These are phyloP conservation scores for Panagrolaimus sp. DNA, from an alignment of 1,140 invertebrate genomes.

Conservation along the genomic window DNA sequence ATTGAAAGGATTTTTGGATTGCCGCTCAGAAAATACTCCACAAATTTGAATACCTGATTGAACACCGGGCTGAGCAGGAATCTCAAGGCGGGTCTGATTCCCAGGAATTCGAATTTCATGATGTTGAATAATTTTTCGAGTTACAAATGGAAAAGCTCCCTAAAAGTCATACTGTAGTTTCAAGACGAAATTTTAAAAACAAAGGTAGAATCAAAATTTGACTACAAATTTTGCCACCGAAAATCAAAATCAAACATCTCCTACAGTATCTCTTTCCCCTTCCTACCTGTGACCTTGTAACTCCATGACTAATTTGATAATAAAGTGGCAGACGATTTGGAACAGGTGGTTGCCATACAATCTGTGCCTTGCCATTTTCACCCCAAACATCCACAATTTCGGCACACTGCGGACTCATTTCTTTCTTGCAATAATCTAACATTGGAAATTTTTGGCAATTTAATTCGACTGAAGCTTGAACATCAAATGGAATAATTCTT, in stretches of 20 bases:
- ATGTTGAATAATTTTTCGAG: constrained; percentile 29
- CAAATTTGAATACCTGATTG: constrained; percentile 44
- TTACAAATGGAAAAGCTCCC: constrained; percentile 29
- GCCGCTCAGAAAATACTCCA: constrained; percentile 31
- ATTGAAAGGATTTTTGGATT: constrained; percentile 31
- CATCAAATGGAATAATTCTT: constrained; percentile 41
- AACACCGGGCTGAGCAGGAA: constrained; percentile 19
- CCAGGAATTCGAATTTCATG: constrained; percentile 37
- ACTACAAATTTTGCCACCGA: no score
- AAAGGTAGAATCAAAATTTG: no score
- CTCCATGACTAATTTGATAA: constrained; percentile 41
- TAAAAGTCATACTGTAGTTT: constrained; percentile 6
- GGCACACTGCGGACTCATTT: constrained; percentile 37
- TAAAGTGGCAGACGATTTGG: constrained; percentile 23
- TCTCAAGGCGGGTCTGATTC: constrained; percentile 36
- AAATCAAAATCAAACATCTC: no score
- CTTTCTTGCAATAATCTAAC: constrained; percentile 39
- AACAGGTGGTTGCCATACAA: constrained; percentile 39
- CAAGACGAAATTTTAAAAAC: no score
- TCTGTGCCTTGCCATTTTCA: constrained; percentile 34
- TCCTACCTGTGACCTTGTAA: not conserved
- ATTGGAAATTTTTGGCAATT: constrained; percentile 44
- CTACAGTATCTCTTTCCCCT: no score
- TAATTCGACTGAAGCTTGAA: constrained; percentile 43
- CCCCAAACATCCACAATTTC: constrained; percentile 47